Base-by-base conservation (phyloP, 2,797 vertebrate species). In the Rhinichthys osculus region DNA sequence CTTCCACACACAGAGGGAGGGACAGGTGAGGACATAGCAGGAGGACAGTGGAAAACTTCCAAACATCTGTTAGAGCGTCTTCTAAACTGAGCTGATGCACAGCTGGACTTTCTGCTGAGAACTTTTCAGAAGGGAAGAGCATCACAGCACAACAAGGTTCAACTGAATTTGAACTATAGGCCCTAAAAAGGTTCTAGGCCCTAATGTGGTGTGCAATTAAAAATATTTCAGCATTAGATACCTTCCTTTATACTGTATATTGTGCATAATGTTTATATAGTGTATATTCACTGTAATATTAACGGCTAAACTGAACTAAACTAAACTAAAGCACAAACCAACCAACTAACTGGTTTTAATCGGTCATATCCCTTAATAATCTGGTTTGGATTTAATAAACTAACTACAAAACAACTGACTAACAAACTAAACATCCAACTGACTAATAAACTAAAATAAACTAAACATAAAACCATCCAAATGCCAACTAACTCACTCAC, bases 21-120 rank as follows among this genome's bases (percentile, higher is more conserved):
- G 50, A 76, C 52, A 85, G 52, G 67, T 84, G 67, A 38, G 42
- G 52, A 81, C 77, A 62, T 73, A 74, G 52, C 35, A 59, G 27
- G 19, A 80, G 76, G 64, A 69, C 70, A 69, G 76, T 44, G 35
- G 35, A 62, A 23, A 78, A 80, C 64, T 59, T 27, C 33, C 66
- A 62, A 40, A 71, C 74, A 86, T 79, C 67, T 83, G 57, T 66
- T 82, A 85, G 21, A 74, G 71, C 7, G 17, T 8, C 72, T 74
- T 64, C 19, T 69, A 80, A 64, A 33, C 40, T 38, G n/a, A 62
- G 81, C 11, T 33, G 69, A 72, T 54, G 52, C 59, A 83, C 73
- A 78, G 59, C 64, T 78, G 73, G 73, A 69, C 30, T 50, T 72
- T 62, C 35, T 67, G 14, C 52, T 67, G 57, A 71, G 33, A 72